Evolutionary conservation across 2,888 invertebrate genomes (phyloP).

Genomic region (Eulithis testata): DNA sequence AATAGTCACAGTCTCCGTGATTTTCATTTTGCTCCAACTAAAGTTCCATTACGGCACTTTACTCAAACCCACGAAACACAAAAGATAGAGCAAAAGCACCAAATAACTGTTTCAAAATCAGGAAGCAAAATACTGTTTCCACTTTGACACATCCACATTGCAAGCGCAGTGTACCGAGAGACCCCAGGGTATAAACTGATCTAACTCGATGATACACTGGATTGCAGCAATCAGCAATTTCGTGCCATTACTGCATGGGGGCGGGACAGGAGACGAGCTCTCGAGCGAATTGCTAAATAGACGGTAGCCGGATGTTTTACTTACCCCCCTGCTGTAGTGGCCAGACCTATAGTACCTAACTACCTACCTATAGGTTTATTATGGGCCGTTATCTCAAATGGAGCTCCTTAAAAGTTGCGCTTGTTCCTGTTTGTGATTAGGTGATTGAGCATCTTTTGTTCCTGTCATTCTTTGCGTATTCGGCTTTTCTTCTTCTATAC

Average conservation of each 20-base stretch:
- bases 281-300: constrained; percentile 72
- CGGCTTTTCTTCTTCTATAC: no score
- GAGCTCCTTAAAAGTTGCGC: background rate
- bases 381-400: background rate
- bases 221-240: constrained; percentile 81
- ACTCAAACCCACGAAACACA: background rate
- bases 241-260: constrained; percentile 69
- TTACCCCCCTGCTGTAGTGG: constrained; percentile 4
- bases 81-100: background rate
- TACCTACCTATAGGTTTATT: no score
- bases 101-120: background rate
- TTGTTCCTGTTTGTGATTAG: background rate
- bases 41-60: constrained; percentile 34
- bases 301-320: constrained; percentile 43
- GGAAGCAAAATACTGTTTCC: background rate
- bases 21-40: constrained; percentile 60
- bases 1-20: constrained; percentile 59
- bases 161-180: constrained; percentile 50
- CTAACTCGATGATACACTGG: constrained; percentile 72
- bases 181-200: constrained; percentile 64
- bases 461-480: no score
- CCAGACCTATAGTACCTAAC: background rate
- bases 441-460: background rate
- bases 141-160: constrained; percentile 27
- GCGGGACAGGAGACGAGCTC: constrained; percentile 73